phyloP scores from a whole-genome alignment of 2,888 invertebrate genomes.

The Acholoe squamosa region DNA sequence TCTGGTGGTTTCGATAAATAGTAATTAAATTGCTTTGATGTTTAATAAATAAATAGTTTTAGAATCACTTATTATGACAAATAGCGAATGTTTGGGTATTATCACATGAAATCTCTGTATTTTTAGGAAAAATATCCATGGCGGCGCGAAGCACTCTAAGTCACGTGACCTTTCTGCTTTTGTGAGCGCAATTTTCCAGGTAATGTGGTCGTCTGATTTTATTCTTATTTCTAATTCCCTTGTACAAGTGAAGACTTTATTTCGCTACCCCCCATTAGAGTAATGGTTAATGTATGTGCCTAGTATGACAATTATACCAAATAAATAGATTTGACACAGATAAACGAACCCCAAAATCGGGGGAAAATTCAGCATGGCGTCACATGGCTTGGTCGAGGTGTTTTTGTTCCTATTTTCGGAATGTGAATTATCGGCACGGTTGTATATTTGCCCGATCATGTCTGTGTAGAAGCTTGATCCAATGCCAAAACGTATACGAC shows the following conservation, averaged over 20 bases:
- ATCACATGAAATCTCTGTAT: not conserved
- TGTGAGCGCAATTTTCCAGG: constrained; percentile 68
- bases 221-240: constrained; percentile 25
- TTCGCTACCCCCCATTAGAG: not conserved
- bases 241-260: not conserved
- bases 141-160: constrained; percentile 65
- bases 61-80: not conserved
- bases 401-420: constrained; percentile 65
- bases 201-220: constrained; percentile 60
- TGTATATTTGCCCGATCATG: constrained; percentile 58
- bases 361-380: constrained; percentile 66
- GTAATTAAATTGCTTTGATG: not conserved
- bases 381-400: constrained; percentile 65
- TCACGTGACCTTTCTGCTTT: constrained; percentile 68
- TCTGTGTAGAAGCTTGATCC: not conserved
- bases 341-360: not conserved
- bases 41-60: no score
- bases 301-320: not conserved
- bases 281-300: not conserved
- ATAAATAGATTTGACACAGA: not conserved
- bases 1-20: not conserved
- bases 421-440: constrained; percentile 42
- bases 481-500: constrained; percentile 27
- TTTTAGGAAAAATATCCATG: constrained; percentile 49
- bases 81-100: not conserved